A percentile compares a stretch with the other conserved stretches of the same genome.
phyloP scores from a whole-genome alignment of 1,140 invertebrate genomes.

The Saxidomus purpurata region DNA sequence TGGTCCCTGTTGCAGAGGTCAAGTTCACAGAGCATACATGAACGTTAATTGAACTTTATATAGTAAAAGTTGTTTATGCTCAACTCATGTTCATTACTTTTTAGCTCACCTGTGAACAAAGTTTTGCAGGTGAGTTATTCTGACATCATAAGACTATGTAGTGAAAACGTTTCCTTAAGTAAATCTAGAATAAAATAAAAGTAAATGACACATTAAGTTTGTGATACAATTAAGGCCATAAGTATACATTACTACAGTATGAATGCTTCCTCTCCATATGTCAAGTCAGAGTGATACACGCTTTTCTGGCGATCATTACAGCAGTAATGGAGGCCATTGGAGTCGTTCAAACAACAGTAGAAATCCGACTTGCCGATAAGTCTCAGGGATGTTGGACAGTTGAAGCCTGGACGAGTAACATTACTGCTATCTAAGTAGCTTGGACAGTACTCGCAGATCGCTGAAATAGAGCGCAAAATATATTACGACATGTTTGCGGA shows the following conservation, averaged over 20 bases:
- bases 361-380: constrained; percentile 36
- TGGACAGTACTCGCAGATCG: constrained; percentile 20
- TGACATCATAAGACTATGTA: no score
- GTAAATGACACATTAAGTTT: no score
- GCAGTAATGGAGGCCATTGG: neutral
- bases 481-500: neutral
- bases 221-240: no score
- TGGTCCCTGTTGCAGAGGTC: no score
- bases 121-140: no score
- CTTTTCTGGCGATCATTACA: constrained; percentile 46
- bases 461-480: neutral
- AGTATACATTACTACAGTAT: constrained; percentile 48
- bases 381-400: constrained; percentile 22
- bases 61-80: no score
- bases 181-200: no score
- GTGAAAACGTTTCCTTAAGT: no score
- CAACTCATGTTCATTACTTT: no score
- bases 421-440: constrained; percentile 7
- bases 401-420: neutral
- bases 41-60: no score
- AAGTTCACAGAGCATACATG: no score
- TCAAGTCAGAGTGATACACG: neutral
- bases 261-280: constrained; percentile 30
- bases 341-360: constrained; percentile 39
- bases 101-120: no score